Conservation (phyloP, 2,113 vertebrate species). For the Ictidomys tridecemlineatus region DNA sequence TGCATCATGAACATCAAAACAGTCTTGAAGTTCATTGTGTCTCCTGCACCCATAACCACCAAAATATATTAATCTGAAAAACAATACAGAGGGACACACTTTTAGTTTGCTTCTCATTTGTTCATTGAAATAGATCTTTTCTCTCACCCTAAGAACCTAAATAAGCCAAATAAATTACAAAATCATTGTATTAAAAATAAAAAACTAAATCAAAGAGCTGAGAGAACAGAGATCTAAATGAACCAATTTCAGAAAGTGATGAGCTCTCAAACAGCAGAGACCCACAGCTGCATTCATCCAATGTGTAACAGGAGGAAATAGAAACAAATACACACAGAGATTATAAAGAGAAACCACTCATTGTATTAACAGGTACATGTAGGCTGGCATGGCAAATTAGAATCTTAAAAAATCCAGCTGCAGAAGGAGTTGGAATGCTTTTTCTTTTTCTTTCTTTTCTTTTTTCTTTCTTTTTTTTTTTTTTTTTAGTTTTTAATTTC, state of each 20-base stretch:
- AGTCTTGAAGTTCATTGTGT: constrained; percentile 90
- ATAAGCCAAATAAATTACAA: constrained; percentile 45
- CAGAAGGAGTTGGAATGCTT: background rate
- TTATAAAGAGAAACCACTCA: background rate
- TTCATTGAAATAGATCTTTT: constrained; percentile 25
- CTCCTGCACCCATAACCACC: constrained; percentile 97
- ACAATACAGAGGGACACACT: constrained; percentile 24
- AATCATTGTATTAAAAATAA: background rate
- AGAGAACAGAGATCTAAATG: background rate
- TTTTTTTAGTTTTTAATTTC: too few relatives aligned
- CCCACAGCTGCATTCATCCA: background rate
- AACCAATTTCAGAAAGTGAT: constrained; percentile 17
- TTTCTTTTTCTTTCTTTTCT: too few relatives aligned
- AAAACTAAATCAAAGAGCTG: background rate
- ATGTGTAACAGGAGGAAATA: background rate
- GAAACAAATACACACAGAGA: background rate
- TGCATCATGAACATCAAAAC: constrained; percentile 95
- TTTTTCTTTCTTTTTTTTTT: too few relatives aligned
- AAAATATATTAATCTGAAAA: constrained; percentile 94
- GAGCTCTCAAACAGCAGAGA: background rate
- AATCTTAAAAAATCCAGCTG: background rate
- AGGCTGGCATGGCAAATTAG: background rate
- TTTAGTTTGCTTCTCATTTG: background rate
- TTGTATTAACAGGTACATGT: background rate
- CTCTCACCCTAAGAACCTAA: background rate